phyloP scores from a whole-genome alignment of 2,888 invertebrate genomes.

The Ormyrus nitidulus region DNA sequence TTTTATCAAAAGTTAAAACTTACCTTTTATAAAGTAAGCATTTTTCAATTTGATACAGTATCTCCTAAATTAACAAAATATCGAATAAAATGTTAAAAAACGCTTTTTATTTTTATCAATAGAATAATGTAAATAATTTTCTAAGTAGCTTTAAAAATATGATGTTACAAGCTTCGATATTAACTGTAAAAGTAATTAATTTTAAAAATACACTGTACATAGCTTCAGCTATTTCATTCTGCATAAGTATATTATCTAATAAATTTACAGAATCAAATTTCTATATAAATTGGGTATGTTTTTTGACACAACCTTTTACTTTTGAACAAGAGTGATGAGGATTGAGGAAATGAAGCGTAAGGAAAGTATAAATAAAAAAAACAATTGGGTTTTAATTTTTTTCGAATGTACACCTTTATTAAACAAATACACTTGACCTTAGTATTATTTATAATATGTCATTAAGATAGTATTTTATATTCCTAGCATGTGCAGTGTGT shows the following conservation, averaged over 20 bases:
- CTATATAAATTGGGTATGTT: constrained; percentile 41
- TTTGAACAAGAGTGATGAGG: neutral
- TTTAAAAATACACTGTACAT: constrained; percentile 51
- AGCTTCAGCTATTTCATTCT: constrained; percentile 50
- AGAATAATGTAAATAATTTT: constrained; percentile 54
- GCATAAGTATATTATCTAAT: constrained; percentile 53
- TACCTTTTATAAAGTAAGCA: constrained; percentile 46
- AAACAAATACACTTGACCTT: constrained; percentile 76
- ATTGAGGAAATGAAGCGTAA: neutral
- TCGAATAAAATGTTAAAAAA: constrained; percentile 6
- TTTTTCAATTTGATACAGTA: constrained; percentile 32
- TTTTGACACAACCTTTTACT: neutral
- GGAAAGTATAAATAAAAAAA: neutral
- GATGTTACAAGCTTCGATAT: constrained; percentile 47
- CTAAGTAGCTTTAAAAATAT: constrained; percentile 47
- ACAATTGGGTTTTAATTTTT: constrained; percentile 48
- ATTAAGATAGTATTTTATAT: constrained; percentile 71
- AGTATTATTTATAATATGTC: constrained; percentile 74
- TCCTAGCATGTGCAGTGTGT: constrained; percentile 75
- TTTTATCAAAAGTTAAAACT: constrained; percentile 20
- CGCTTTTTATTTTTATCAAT: constrained; percentile 43
- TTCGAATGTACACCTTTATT: constrained; percentile 76
- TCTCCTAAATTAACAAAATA: constrained; percentile 10
- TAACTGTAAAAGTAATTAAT: constrained; percentile 50
- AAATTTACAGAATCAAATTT: constrained; percentile 55